These are phyloP conservation scores for Thamnophis sirtalis DNA, from an alignment of 2,113 vertebrate genomes.

Conservation along the genomic window DNA sequence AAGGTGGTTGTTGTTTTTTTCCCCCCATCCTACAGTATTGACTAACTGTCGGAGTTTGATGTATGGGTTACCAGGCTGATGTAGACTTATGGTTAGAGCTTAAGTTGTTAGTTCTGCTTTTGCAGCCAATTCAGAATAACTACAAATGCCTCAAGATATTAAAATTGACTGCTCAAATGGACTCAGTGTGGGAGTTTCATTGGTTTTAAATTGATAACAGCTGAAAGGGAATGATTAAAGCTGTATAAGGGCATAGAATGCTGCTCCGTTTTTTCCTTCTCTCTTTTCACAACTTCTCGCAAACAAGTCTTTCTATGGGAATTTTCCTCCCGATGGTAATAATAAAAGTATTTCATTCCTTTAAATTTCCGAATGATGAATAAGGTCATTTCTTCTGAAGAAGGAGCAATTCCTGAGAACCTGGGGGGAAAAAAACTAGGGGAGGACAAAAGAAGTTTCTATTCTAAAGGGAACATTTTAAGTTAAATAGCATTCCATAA, in stretches of 20 bases:
- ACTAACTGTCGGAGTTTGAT: conserved; percentile 92
- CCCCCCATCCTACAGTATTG: conserved; percentile 82
- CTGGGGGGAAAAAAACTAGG: conserved; percentile 66
- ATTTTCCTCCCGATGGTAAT: conserved; percentile 72
- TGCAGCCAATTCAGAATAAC: conserved; percentile 82
- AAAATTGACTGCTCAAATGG: conserved; percentile 87
- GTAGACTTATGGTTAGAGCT: conserved; percentile 92
- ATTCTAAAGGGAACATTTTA: conserved; percentile 73
- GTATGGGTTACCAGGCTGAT: conserved; percentile 83
- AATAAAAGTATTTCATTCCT: conserved; percentile 64
- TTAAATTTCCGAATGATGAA: conserved; percentile 73
- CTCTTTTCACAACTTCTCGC: conserved; percentile 64
- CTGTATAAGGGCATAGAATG: conserved; percentile 76
- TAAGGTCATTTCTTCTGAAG: conserved; percentile 69
- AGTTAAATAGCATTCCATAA: conserved; percentile 77
- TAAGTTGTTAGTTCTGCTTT: conserved; percentile 97
- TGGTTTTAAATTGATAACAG: conserved; percentile 89
- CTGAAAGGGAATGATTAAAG: conserved; percentile 82
- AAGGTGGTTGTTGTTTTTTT: conserved; percentile 83
- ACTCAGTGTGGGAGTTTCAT: conserved; percentile 84
- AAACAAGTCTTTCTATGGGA: conserved; percentile 70
- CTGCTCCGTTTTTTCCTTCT: conserved; percentile 50
- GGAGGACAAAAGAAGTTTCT: conserved; percentile 70
- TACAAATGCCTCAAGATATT: conserved; percentile 93
- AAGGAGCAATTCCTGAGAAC: conserved; percentile 73